These are phyloP conservation scores for Brotogeris chrysoptera DNA, from an alignment of 2,797 vertebrate genomes.

Conservation along the genomic window DNA sequence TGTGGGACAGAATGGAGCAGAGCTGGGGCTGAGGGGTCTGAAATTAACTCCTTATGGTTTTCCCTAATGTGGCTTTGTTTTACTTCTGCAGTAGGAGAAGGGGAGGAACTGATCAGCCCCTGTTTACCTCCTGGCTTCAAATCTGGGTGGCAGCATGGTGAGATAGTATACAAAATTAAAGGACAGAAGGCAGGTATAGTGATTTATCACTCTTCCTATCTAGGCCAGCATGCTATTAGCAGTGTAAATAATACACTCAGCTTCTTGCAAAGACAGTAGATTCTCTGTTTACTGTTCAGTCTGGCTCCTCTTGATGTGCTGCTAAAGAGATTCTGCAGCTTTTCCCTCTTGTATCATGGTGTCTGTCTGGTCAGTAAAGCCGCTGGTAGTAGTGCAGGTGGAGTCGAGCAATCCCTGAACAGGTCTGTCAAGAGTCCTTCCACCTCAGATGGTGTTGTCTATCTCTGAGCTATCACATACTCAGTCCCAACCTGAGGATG, in stretches of 20 bases:
- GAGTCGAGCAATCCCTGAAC: neutral
- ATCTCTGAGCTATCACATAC: neutral
- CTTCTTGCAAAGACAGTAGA: neutral
- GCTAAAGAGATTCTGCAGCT: neutral
- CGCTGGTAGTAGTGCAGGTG: neutral
- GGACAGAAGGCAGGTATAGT: conserved; percentile 88
- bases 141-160: conserved; percentile 86
- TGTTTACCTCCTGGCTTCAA: conserved; percentile 85
- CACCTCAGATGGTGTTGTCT: neutral
- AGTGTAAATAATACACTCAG: neutral
- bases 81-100: conserved; percentile 77
- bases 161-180: conserved; percentile 85
- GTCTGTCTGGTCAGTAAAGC: neutral
- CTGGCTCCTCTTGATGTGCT: neutral
- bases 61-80: conserved; percentile 38
- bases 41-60: neutral
- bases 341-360: neutral
- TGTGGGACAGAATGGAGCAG: neutral
- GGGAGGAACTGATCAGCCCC: conserved; percentile 84
- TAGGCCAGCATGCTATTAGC: neutral
- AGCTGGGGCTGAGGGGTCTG: neutral
- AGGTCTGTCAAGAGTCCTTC: neutral
- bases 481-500: neutral
- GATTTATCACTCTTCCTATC: neutral
- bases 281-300: neutral